These are phyloP conservation scores for Lasioglossum pauxillum DNA, from an alignment of 2,888 invertebrate species.

Conservation along the genomic window DNA sequence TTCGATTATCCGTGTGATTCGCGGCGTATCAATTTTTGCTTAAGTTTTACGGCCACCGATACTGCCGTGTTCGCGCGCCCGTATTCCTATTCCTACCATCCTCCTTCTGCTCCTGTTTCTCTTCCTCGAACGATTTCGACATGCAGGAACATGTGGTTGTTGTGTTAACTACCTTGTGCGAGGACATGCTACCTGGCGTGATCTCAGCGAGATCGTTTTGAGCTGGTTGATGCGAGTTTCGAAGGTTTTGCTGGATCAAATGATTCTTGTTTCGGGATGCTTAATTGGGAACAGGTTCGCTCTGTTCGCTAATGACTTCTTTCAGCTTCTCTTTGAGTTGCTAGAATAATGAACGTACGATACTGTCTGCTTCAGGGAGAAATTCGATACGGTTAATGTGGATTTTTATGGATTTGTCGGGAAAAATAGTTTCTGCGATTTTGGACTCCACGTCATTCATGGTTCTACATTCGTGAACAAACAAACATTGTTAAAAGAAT, in stretches of 20 bases:
- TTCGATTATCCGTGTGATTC: conserved; percentile 55
- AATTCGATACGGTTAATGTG: not conserved
- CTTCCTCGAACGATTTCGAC: conserved; percentile 1
- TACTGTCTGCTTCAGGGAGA: not conserved
- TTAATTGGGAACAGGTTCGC: not conserved
- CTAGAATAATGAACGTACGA: not conserved
- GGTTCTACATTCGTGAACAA: not conserved
- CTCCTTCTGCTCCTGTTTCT: not conserved
- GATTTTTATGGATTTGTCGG: not conserved
- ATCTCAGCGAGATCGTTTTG: not conserved
- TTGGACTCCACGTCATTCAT: not conserved
- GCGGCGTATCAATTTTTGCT: conserved; percentile 50
- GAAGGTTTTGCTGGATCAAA: not conserved
- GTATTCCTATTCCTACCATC: not conserved
- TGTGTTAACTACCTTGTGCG: not conserved
- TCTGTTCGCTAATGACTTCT: not conserved
- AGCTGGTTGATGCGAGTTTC: not conserved
- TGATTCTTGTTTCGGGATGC: not conserved
- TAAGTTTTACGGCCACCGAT: conserved; percentile 21
- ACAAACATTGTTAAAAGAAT: not conserved
- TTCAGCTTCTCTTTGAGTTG: not conserved
- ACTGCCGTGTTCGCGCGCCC: not conserved
- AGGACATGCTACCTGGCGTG: not conserved
- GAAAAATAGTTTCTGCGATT: not conserved
- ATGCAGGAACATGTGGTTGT: not conserved